phyloP scores from a whole-genome alignment of 2,113 vertebrate genomes.

The zebrafish (Danio rerio) region DNA sequence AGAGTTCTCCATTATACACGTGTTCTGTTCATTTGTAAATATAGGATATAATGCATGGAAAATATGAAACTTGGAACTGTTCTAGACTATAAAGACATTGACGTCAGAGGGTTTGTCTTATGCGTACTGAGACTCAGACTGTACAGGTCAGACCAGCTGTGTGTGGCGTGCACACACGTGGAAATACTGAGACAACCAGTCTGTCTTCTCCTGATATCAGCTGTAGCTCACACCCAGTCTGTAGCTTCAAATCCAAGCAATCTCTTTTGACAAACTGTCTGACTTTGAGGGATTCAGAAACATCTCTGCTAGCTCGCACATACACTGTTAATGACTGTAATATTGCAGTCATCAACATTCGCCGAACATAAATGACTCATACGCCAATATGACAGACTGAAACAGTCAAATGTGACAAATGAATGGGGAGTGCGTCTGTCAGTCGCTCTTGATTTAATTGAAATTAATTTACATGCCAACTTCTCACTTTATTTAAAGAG shows the following conservation, averaged over 20 bases:
- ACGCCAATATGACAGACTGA: neutral
- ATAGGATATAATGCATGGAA: neutral
- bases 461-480: neutral
- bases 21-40: no score
- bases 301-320: neutral
- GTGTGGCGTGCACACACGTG: neutral
- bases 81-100: neutral
- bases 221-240: constrained; percentile 6
- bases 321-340: neutral
- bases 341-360: neutral
- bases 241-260: neutral
- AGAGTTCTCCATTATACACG: neutral
- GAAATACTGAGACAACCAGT: constrained; percentile 27
- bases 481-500: neutral
- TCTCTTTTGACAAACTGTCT: neutral
- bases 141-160: constrained; percentile 36
- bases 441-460: neutral
- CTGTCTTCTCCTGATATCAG: neutral
- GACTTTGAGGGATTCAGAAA: neutral
- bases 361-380: neutral
- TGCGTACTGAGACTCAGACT: neutral
- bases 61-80: neutral
- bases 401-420: neutral
- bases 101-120: neutral
- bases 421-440: neutral